Base-by-base conservation (phyloP, 2,888 invertebrate species). In the Drosophila colorata region DNA sequence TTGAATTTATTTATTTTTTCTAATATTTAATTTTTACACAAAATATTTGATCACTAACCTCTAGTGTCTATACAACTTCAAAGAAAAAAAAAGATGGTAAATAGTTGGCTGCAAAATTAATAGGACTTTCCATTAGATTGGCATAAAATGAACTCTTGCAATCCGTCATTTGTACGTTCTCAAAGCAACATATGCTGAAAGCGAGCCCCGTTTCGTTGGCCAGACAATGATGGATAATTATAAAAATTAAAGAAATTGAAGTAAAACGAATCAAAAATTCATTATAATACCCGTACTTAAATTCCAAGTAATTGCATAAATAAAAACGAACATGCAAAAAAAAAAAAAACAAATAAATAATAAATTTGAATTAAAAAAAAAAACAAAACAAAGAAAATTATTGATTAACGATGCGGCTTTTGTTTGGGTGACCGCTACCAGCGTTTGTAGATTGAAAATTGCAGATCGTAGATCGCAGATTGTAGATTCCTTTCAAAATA, bases 401-500 rank as follows among this genome's bases (percentile, higher is more conserved):
- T 60, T 74, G 75, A 71, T 75, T 75, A 75, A 75, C 63, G 74
- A 75, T 68, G 67, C 63, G 61, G 71, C 71, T 60, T 74, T 74
- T 74, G 60, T 74, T 49, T 61, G 40, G 18, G 37, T 28, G 13
- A 49, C 44, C 28, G 35, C 63, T 14, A 43, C 20, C 33, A 38
- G 20, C 33, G 33, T 48, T 57, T 66, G 23, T 58, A 40, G 58
- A 67, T 60, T 53, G 59, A 35, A 16, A 43, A 43, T 41, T 23
- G 28, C 41, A 16, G 60, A 37, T 35, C 41, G 20, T 11, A 55
- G 40, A 40, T 53, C 23, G 28, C 25, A 41, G 38, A 49, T 52
- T 18, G 33, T 18, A 16, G 35, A 31, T 55, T 70, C 80, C 80
- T 78, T 80, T 83, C 83, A 80, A 80, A 81, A 81, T 78, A 81